These are phyloP conservation scores for Slavum lentiscoides DNA, from an alignment of 2,888 invertebrate genomes.

Conservation along the genomic window DNA sequence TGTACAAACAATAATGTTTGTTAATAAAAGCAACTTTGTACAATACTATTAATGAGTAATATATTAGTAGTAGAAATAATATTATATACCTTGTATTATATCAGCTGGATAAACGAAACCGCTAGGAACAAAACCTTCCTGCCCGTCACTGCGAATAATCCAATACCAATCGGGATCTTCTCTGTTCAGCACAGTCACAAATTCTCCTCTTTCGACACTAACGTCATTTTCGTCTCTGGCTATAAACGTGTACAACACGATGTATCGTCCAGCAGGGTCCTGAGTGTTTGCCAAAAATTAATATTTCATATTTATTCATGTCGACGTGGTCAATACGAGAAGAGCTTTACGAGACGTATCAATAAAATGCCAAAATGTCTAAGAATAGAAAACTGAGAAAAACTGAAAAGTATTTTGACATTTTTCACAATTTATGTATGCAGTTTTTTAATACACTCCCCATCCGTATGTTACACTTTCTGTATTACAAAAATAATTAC, in stretches of 20 bases:
- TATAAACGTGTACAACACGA: slow-evolving; percentile 89
- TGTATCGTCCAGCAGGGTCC: slow-evolving; percentile 87
- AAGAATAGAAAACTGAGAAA: neutral
- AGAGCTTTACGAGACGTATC: neutral
- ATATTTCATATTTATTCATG: neutral
- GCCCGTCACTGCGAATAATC: slow-evolving; percentile 89
- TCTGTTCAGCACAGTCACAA: slow-evolving; percentile 91
- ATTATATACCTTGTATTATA: slow-evolving; percentile 67
- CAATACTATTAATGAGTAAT: neutral
- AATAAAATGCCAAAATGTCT: neutral
- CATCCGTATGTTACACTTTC: neutral
- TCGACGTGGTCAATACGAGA: neutral
- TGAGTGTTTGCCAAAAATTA: slow-evolving; percentile 59
- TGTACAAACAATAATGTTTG: slow-evolving; percentile 55
- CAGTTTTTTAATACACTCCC: neutral
- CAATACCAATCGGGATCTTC: slow-evolving; percentile 97
- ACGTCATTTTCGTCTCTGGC: slow-evolving; percentile 93
- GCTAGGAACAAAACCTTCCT: slow-evolving; percentile 93
- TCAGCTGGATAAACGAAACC: slow-evolving; percentile 91
- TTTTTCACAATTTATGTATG: neutral
- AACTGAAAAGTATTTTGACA: neutral
- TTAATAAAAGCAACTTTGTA: neutral
- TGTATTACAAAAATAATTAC: slow-evolving; percentile 57
- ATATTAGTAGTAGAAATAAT: neutral
- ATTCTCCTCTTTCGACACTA: slow-evolving; percentile 89